Base-by-base conservation (phyloP, 2,797 vertebrate genomes). In the Rhyacichthys aspro region DNA sequence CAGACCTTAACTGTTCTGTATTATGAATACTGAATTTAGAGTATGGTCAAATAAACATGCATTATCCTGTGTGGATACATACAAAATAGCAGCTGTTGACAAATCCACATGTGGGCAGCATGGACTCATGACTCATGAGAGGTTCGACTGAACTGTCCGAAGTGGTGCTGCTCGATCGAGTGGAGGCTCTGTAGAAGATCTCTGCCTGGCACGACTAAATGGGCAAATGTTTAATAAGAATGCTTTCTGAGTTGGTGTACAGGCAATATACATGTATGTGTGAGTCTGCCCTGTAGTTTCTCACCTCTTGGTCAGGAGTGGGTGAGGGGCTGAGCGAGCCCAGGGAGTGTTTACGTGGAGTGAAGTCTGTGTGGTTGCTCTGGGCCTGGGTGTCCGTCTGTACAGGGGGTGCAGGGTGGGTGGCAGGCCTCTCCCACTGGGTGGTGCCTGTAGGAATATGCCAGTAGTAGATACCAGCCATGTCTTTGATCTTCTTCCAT, bases 391-490 rank as follows among this genome's bases (percentile, higher is more conserved):
- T 12, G 54, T 87, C 81, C 0, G 73, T 69, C 67, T 76, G 57
- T 65, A 90, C 69, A 82, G 93, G 5, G 83, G 74, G 43, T 83
- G 88, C 59, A 28, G 82, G 74, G 70, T 79, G 76, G 63, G 93
- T 87, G 46, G 93, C 85, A 0, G 97, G 97, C 65, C 92, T 92
- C 60, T 98, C 96, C 97, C 97, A 99, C 70, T 99, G 97, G 36
- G 97, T 99, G 52, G 97, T 94, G 77, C 97, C 97, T 2, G 97
- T 99, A 41, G 97, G 97, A 89, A 98, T 96, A 87, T 98, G 97
- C 97, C 97, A 99, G 63, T 99, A 99, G 86, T 99, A 99, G 89
- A 95, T 93, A 43, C 96, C 97, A 9, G 95, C 95, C 77, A 97
- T 86, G 72, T 99, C 97, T 34, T 76, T 96, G 90, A 99, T 93